phyloP scores from a whole-genome alignment of 2,113 vertebrate genomes.

The Grantiella picta region DNA sequence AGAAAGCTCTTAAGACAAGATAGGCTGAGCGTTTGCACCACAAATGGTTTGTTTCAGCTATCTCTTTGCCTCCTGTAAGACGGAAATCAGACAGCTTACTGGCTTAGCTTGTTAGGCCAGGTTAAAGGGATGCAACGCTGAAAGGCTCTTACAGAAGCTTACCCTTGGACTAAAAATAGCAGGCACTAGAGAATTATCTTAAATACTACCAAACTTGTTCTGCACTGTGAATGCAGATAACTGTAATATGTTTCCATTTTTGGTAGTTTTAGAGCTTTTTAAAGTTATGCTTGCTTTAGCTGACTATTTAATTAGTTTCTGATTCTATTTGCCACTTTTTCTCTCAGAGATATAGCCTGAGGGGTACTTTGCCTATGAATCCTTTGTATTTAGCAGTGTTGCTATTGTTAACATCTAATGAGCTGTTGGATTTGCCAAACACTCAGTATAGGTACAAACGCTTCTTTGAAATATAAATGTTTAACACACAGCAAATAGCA shows the following conservation, averaged over 20 bases:
- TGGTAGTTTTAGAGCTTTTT: slow-evolving; percentile 73
- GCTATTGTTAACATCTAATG: slow-evolving; percentile 69
- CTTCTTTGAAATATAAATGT: slow-evolving; percentile 47
- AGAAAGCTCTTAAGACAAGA: slow-evolving; percentile 72
- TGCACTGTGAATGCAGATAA: slow-evolving; percentile 79
- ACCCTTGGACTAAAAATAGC: slow-evolving; percentile 93
- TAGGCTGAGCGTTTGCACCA: slow-evolving; percentile 58
- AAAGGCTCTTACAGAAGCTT: slow-evolving; percentile 93
- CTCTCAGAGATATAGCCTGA: slow-evolving; percentile 59
- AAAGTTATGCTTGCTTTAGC: slow-evolving; percentile 70
- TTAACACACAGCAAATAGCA: slow-evolving; percentile 36
- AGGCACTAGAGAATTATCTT: slow-evolving; percentile 82
- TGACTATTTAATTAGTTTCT: slow-evolving; percentile 80
- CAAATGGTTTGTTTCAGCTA: slow-evolving; percentile 77
- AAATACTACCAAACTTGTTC: slow-evolving; percentile 82
- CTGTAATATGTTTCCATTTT: slow-evolving; percentile 81
- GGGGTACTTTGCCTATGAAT: slow-evolving; percentile 57
- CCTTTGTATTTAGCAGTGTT: slow-evolving; percentile 54
- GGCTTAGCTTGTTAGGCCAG: slow-evolving; percentile 92
- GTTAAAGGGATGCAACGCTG: slow-evolving; percentile 86
- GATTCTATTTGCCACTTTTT: slow-evolving; percentile 72
- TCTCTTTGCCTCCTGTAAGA: slow-evolving; percentile 69
- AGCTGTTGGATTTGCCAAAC: slow-evolving; percentile 37
- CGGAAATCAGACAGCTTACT: slow-evolving; percentile 88
- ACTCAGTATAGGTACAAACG: not conserved